Conservation (phyloP, 2,113 vertebrate genomes). For the Poecile atricapillus region DNA sequence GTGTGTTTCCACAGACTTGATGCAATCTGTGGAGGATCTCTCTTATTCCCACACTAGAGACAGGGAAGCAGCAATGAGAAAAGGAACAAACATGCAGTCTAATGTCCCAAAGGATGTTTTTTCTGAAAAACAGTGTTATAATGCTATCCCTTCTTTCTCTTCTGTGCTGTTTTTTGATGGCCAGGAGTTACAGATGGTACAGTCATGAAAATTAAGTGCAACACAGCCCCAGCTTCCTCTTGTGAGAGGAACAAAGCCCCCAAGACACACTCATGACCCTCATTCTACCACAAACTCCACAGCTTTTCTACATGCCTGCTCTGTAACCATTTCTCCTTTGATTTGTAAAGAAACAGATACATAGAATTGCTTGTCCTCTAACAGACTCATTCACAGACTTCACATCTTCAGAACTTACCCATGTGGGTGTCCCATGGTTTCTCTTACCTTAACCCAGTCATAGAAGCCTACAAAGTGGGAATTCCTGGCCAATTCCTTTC, state of each 20-base stretch:
- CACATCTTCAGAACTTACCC: neutral
- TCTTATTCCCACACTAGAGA: neutral
- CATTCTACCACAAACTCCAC: neutral
- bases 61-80: neutral
- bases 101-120: neutral
- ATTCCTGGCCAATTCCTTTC: conserved; percentile 84
- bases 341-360: neutral
- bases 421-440: neutral
- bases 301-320: neutral
- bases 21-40: neutral
- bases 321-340: neutral
- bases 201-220: neutral
- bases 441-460: conserved; percentile 77
- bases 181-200: neutral
- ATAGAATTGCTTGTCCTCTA: neutral
- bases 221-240: neutral
- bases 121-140: neutral
- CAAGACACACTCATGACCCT: neutral
- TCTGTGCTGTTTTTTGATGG: neutral
- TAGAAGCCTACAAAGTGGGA: conserved; percentile 71
- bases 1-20: neutral
- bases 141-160: neutral
- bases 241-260: neutral
- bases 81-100: neutral
- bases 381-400: neutral